These are phyloP conservation scores for Zootermopsis nevadensis DNA, from an alignment of 2,888 invertebrate genomes.

Conservation along the genomic window DNA sequence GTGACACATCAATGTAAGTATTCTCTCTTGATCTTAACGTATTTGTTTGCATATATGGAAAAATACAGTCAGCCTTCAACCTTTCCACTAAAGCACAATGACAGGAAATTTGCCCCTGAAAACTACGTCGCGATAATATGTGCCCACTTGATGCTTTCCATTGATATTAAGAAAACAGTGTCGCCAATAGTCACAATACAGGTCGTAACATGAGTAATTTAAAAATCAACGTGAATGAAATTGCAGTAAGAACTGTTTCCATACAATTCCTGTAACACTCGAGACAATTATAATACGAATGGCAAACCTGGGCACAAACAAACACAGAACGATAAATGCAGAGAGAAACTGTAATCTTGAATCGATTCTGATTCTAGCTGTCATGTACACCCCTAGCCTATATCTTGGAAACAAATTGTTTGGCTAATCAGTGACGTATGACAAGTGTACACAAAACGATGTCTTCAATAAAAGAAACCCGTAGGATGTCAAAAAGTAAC, in stretches of 20 bases:
- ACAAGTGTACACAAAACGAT: no score
- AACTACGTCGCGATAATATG: neutral
- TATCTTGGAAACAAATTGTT: no score
- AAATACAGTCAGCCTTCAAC: neutral
- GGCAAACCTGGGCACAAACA: no score
- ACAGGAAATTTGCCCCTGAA: neutral
- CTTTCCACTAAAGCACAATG: neutral
- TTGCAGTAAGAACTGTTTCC: no score
- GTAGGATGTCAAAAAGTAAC: no score
- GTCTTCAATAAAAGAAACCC: no score
- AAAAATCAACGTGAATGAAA: no score
- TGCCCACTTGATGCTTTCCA: constrained; percentile 1
- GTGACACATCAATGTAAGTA: neutral
- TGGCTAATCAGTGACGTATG: no score
- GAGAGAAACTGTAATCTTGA: neutral
- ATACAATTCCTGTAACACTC: no score
- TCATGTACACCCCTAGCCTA: neutral
- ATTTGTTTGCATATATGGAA: neutral
- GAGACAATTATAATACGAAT: no score
- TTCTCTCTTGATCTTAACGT: neutral
- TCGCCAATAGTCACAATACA: neutral
- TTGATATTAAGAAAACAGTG: constrained; percentile 10
- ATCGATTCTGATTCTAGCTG: neutral
- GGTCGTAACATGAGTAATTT: no score
- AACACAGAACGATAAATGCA: no score